Conservation (phyloP, 2,888 invertebrate species). For the Hirtodrosophila histrioides region DNA sequence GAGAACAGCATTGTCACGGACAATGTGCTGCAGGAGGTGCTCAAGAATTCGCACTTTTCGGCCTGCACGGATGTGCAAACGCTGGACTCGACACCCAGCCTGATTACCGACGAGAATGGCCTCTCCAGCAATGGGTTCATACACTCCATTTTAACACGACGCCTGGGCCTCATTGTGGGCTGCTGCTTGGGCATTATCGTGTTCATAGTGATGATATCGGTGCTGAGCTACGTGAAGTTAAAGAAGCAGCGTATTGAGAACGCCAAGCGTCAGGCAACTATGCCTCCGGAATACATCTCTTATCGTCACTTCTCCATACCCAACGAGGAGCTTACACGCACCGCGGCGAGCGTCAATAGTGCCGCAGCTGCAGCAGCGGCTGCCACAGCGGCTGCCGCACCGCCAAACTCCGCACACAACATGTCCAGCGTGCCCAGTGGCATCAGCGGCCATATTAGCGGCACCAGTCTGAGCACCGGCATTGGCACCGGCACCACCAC, state of each 20-base stretch:
- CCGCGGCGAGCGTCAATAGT: slow-evolving; percentile 57
- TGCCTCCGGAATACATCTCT: slow-evolving; percentile 92
- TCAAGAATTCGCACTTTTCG: slow-evolving; percentile 89
- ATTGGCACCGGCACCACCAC: slow-evolving; percentile 76
- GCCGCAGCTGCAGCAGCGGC: slow-evolving; percentile 39
- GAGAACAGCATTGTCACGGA: slow-evolving; percentile 87
- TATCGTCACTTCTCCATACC: slow-evolving; percentile 90
- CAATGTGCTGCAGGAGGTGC: slow-evolving; percentile 85
- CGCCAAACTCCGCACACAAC: slow-evolving; percentile 12
- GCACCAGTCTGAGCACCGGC: slow-evolving; percentile 82
- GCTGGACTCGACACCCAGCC: slow-evolving; percentile 88
- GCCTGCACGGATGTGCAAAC: slow-evolving; percentile 92
- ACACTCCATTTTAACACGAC: slow-evolving; percentile 91
- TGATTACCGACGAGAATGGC: slow-evolving; percentile 85
- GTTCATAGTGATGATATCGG: slow-evolving; percentile 93
- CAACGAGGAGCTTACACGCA: slow-evolving; percentile 86
- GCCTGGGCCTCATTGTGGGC: slow-evolving; percentile 93
- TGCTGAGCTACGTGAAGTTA: slow-evolving; percentile 92
- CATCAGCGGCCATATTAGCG: slow-evolving; percentile 83
- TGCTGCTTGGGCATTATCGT: slow-evolving; percentile 94
- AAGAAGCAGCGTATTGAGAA: slow-evolving; percentile 91
- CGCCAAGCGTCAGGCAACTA: slow-evolving; percentile 88
- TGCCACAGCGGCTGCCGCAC: slow-evolving; percentile 1
- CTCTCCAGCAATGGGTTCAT: slow-evolving; percentile 89
- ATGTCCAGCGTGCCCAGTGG: slow-evolving; percentile 82